Evolutionary conservation across 2,888 invertebrate genomes (phyloP).

Genomic region (Thyatira batis): DNA sequence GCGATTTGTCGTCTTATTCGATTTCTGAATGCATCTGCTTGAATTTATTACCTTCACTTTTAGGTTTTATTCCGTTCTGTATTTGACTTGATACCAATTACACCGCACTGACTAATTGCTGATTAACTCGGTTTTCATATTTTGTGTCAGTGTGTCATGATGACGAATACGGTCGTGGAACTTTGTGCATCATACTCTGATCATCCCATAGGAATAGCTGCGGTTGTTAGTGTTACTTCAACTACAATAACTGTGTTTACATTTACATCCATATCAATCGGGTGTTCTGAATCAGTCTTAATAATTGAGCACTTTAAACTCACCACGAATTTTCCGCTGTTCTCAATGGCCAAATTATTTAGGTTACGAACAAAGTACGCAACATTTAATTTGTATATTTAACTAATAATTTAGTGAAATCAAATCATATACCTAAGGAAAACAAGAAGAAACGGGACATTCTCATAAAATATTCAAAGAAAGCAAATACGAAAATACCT

Average conservation of each 20-base stretch:
- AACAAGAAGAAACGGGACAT: too few relatives aligned
- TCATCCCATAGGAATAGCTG: background rate
- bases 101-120: slow-evolving; percentile 65
- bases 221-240: background rate
- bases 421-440: too few relatives aligned
- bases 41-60: slow-evolving; percentile 62
- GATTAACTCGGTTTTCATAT: slow-evolving; percentile 53
- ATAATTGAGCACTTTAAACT: background rate
- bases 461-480: too few relatives aligned
- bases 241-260: background rate
- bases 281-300: background rate
- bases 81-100: slow-evolving; percentile 69
- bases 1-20: slow-evolving; percentile 68
- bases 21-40: slow-evolving; percentile 54
- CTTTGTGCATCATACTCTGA: background rate
- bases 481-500: too few relatives aligned
- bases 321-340: too few relatives aligned
- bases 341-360: too few relatives aligned
- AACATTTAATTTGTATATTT: too few relatives aligned
- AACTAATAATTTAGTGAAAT: too few relatives aligned
- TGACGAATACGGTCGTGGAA: slow-evolving; percentile 16
- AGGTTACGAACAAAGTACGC: too few relatives aligned
- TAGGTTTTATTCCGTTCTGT: slow-evolving; percentile 42
- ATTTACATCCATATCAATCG: background rate
- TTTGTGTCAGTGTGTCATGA: slow-evolving; percentile 57